Conservation (phyloP, 2,888 invertebrate genomes). For the Stegophylla sp. region DNA sequence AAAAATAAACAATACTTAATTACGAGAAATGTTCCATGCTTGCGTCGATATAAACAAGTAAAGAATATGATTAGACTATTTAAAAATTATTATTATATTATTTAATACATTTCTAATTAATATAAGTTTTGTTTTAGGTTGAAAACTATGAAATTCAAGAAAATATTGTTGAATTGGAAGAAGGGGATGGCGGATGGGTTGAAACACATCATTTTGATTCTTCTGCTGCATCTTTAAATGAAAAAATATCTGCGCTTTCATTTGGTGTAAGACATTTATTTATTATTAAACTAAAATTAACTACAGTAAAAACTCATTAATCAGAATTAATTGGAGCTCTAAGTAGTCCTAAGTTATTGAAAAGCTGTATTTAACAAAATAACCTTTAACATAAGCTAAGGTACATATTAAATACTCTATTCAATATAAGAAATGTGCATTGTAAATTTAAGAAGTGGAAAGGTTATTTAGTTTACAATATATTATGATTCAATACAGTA, state of each 20-base stretch:
- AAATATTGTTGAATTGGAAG: constrained; percentile 86
- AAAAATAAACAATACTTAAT: constrained; percentile 95
- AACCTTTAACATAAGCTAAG: too few relatives aligned
- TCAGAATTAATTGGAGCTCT: too few relatives aligned
- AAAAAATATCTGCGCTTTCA: constrained; percentile 84
- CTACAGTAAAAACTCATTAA: too few relatives aligned
- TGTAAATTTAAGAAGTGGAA: too few relatives aligned
- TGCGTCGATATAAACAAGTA: constrained; percentile 90
- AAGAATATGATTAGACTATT: constrained; percentile 8
- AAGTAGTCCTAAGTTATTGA: too few relatives aligned
- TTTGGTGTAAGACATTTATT: constrained; percentile 70
- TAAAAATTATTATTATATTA: neutral
- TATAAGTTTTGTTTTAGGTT: constrained; percentile 70
- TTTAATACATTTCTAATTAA: constrained; percentile 62
- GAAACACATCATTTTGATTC: constrained; percentile 91
- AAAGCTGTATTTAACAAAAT: too few relatives aligned
- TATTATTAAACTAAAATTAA: too few relatives aligned
- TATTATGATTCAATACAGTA: too few relatives aligned
- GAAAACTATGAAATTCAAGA: constrained; percentile 91
- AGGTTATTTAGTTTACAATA: too few relatives aligned
- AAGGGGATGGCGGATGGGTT: constrained; percentile 93
- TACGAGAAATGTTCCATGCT: constrained; percentile 96
- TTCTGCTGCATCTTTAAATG: constrained; percentile 72
- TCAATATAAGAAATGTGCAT: too few relatives aligned
- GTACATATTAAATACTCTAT: too few relatives aligned